Evolutionary conservation across 2,888 invertebrate species (phyloP), one percentile per base, ranked within the genome.

Genomic region (Incurvaria masculella): DNA sequence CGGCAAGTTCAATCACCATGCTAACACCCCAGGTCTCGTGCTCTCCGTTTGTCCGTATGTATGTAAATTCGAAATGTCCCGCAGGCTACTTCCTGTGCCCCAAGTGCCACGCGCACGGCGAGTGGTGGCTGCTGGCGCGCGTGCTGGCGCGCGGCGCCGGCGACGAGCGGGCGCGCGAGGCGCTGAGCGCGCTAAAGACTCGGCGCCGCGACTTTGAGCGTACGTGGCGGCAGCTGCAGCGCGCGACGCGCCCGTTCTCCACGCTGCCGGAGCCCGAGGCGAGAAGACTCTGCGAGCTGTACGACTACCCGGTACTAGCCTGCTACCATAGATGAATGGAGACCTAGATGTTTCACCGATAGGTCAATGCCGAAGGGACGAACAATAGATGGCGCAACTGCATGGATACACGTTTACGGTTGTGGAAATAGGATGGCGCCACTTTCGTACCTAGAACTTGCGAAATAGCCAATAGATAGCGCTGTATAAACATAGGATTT

Each of bases 1-100:
- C n/a, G n/a, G n/a, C n/a, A n/a, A n/a, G n/a, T n/a, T n/a, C n/a
- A n/a, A n/a, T n/a, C n/a, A n/a, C n/a, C n/a, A n/a, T n/a, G n/a
- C n/a, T n/a, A n/a, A n/a, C n/a, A n/a, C n/a, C n/a, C n/a, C n/a
- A n/a, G n/a, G n/a, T n/a, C n/a, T n/a, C n/a, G n/a, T n/a, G n/a
- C n/a, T n/a, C n/a, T n/a, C n/a, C n/a, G n/a, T n/a, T n/a, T n/a
- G n/a, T n/a, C n/a, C n/a, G n/a, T n/a, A n/a, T n/a, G n/a, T n/a
- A n/a, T n/a, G n/a, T 23, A 43, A n/a, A 19, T 42, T 42, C 14
- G 27, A 44, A 43, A 48, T 11, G 27, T 21, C 21, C 2, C 14
- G 8, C 62, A 89, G 90, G 89, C 46, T 83, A 82, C 57, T 89
- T 88, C 60, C 61, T 84, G 44, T 91, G 91, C 59, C 81, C 85